Base-by-base conservation (phyloP, 2,888 invertebrate species). In the Drosophila imparisetae region DNA sequence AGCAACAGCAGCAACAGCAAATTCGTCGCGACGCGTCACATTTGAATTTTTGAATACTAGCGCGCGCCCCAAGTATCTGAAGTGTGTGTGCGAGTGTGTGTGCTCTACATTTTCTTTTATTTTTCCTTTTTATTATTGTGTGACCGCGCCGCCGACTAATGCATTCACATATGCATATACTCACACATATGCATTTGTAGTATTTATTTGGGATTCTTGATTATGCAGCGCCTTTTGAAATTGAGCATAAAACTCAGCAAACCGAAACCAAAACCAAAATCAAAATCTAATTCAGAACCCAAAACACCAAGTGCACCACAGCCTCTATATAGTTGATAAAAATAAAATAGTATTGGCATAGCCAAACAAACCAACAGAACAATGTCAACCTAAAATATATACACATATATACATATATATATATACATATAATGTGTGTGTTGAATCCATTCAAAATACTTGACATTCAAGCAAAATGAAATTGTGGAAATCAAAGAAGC, bases 401-500 rank as follows among this genome's bases (percentile, higher is more conserved):
- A 58, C n/a, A 58, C 24, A 50, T 15, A 52, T 24, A 54, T 18
- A 5, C 11, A 15, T 55, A n/a, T 7, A 32, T 5, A 55, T 57
- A 53, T 45, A 32, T 21, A 53, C 50, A 30, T 40, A 57, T 32
- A 36, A 45, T 45, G 45, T 24, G 45, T 24, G 45, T 15, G 24
- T 8, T 45, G 24, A 24, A 8, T 45, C 45, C 45, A 45, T 45
- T 24, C 45, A 45, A 45, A 45, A 15, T 61, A 62, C 18, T 59
- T 40, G 5, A 53, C 50, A 30, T 42, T 59, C 49, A 34, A 40
- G 29, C 55, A 64, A 64, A 77, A 93, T 93, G 93, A 93, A 93
- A 86, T 81, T 93, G 88, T 93, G 93, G 93, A 93, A 93, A 81
- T 91, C 93, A 4, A 93, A 93, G 75, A 93, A 93, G 66, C 92